phyloP scores from a whole-genome alignment of 92 coral and sea anemone species.

The Metridium senile region DNA sequence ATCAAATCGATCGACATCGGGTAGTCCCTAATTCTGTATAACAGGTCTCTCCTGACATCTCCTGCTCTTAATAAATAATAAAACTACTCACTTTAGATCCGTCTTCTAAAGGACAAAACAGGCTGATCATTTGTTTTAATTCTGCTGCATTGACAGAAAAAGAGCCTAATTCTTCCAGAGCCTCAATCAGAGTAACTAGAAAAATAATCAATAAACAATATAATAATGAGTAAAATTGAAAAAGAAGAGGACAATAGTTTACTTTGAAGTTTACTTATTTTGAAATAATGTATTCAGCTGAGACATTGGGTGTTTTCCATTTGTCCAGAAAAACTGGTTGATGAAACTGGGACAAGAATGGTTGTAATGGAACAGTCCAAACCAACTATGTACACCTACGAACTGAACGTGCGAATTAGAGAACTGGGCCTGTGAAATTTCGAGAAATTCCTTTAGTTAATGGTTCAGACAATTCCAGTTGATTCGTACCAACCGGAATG shows the following conservation, averaged over 20 bases:
- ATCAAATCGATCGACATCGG: neutral
- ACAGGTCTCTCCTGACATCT: neutral
- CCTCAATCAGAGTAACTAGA: constrained; percentile 77
- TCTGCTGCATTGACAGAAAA: constrained; percentile 89
- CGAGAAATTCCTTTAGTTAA: neutral
- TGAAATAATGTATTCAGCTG: neutral
- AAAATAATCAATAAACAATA: neutral
- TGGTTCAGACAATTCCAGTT: no score
- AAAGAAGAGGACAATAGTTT: no score
- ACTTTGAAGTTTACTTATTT: no score
- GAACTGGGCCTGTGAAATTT: no score
- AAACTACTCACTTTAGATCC: constrained; percentile 65
- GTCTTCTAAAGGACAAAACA: constrained; percentile 73
- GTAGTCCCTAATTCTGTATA: neutral
- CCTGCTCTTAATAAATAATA: no score
- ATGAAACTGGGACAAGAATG: no score
- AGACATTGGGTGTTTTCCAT: neutral
- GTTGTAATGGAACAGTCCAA: no score
- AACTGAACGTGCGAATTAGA: no score
- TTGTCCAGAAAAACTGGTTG: no score
- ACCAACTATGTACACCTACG: no score
- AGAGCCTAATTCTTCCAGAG: constrained; percentile 86
- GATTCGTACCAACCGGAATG: neutral
- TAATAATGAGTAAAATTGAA: no score
- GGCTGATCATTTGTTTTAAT: constrained; percentile 83